A percentile compares a stretch with the other conserved stretches of the same genome.
These are phyloP conservation scores for Volucella bombylans DNA, from an alignment of 2,888 invertebrate species.

Conservation along the genomic window DNA sequence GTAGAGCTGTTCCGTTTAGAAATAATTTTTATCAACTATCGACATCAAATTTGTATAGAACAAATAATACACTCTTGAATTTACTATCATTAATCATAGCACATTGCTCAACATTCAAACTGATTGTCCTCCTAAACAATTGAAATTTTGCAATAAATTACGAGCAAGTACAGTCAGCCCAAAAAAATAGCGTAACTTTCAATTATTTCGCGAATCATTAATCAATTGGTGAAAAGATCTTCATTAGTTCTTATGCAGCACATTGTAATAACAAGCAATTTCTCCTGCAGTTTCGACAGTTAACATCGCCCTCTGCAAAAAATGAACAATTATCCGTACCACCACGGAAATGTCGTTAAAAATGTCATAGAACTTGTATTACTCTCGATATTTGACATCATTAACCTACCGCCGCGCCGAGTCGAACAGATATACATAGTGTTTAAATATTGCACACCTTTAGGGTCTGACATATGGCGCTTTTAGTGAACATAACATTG, in stretches of 20 bases:
- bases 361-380: constrained; percentile 28
- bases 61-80: no score
- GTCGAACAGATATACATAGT: constrained; percentile 10
- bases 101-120: not conserved
- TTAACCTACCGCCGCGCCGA: constrained; percentile 53
- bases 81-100: no score
- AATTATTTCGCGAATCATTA: constrained; percentile 56
- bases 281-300: constrained; percentile 11
- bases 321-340: constrained; percentile 42
- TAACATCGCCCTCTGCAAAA: constrained; percentile 16
- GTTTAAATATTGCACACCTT: constrained; percentile 22
- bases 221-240: constrained; percentile 51
- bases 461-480: constrained; percentile 57
- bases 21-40: no score
- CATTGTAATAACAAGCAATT: not conserved
- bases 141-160: constrained; percentile 58
- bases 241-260: constrained; percentile 1
- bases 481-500: constrained; percentile 26
- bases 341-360: constrained; percentile 51
- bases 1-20: no score
- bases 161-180: constrained; percentile 30
- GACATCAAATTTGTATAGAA: no score
- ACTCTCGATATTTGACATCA: constrained; percentile 58
- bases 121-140: constrained; percentile 9
- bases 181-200: constrained; percentile 26